Percentiles rank a stretch among this genome's conserved stretches.
phyloP scores from a whole-genome alignment of 2,888 invertebrate species.

The Zhuqinia jingwanae region DNA sequence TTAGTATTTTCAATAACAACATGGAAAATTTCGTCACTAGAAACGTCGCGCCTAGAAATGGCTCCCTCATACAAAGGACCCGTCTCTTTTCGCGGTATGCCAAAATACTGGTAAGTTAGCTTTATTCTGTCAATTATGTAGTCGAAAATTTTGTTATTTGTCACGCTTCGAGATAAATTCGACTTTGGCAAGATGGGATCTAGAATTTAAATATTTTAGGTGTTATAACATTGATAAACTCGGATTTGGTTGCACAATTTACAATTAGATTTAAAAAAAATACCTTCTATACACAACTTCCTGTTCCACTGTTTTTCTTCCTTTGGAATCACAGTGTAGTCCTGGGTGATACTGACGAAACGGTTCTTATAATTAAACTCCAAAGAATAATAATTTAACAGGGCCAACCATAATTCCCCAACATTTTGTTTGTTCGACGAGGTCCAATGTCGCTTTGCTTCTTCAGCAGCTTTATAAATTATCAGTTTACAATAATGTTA shows the following conservation, averaged over 20 bases:
- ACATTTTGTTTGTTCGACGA: constrained; percentile 79
- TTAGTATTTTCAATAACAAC: constrained; percentile 39
- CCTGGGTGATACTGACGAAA: constrained; percentile 79
- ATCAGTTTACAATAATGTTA: no score
- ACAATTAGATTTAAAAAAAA: no score
- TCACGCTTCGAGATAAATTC: constrained; percentile 82
- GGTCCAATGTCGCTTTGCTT: constrained; percentile 79
- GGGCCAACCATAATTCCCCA: constrained; percentile 81
- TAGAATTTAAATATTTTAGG: constrained; percentile 79
- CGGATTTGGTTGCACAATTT: no score
- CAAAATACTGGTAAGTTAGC: constrained; percentile 82
- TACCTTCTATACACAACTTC: constrained; percentile 81
- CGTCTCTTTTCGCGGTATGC: constrained; percentile 80
- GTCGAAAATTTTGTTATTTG: constrained; percentile 81
- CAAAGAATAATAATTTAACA: constrained; percentile 80
- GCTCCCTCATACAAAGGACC: constrained; percentile 80
- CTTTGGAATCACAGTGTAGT: constrained; percentile 71
- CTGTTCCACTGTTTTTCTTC: constrained; percentile 80
- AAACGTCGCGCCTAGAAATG: no score
- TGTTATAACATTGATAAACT: neutral
- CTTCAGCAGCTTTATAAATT: constrained; percentile 73
- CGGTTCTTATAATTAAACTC: constrained; percentile 78
- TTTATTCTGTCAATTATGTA: constrained; percentile 82
- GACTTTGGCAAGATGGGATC: constrained; percentile 82
- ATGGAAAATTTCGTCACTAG: neutral